phyloP scores from a whole-genome alignment of 1,140 invertebrate genomes.

The Magallana ariakensis region DNA sequence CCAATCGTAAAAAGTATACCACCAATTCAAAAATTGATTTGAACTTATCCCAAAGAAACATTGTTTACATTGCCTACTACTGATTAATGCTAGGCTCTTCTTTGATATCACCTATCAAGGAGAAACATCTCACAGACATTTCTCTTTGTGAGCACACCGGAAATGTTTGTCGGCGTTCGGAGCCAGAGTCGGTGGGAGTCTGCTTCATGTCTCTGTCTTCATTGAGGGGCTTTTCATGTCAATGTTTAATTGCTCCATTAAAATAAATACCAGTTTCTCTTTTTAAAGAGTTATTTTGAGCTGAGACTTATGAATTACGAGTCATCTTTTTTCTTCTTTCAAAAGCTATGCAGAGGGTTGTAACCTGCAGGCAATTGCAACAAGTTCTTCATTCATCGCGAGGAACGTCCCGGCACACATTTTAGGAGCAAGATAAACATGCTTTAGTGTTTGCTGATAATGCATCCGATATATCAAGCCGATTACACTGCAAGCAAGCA shows the following conservation, averaged over 20 bases:
- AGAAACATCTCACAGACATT: not conserved
- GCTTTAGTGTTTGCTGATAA: not conserved
- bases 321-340: not conserved
- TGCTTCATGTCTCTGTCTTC: not conserved
- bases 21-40: no score
- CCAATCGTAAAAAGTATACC: no score
- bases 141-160: slow-evolving; percentile 6
- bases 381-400: not conserved
- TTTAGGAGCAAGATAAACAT: not conserved
- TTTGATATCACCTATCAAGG: not conserved
- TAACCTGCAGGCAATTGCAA: not conserved
- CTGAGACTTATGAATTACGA: not conserved
- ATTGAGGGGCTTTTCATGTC: not conserved
- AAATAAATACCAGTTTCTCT: slow-evolving; percentile 14
- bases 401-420: not conserved
- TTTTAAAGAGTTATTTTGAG: no score
- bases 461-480: not conserved
- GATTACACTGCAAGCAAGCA: no score
- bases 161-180: not conserved
- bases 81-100: not conserved
- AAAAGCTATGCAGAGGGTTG: not conserved
- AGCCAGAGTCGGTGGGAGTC: not conserved
- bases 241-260: not conserved
- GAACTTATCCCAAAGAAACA: not conserved
- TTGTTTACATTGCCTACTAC: not conserved